Percentiles rank a stretch among this genome's conserved stretches.
Evolutionary conservation across 2,888 invertebrate genomes (phyloP).

Genomic region (Entomobrya proxima): DNA sequence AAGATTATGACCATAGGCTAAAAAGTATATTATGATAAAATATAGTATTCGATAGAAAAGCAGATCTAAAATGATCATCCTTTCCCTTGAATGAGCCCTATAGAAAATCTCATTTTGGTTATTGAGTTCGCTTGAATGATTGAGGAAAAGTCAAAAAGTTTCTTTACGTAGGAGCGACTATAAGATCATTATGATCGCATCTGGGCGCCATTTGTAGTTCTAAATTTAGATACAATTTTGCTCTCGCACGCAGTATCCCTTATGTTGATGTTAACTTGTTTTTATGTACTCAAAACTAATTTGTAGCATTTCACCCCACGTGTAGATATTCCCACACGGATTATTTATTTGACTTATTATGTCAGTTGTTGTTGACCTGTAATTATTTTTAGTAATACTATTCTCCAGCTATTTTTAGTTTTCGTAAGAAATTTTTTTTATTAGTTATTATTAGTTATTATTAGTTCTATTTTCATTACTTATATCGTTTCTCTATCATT

Average conservation of each 20-base stretch:
- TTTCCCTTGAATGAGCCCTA: background rate
- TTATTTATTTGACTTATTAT: background rate
- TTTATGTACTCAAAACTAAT: background rate
- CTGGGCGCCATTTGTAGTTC: background rate
- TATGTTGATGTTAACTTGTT: too few species aligned
- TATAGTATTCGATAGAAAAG: too few species aligned
- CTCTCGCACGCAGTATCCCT: too few species aligned
- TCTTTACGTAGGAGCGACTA: background rate
- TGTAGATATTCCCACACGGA: background rate
- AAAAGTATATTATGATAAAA: background rate
- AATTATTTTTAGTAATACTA: background rate
- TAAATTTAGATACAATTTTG: too few species aligned
- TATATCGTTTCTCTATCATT: slow-evolving; percentile 1
- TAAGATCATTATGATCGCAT: background rate
- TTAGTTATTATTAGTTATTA: background rate
- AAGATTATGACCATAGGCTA: background rate
- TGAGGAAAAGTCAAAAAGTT: background rate
- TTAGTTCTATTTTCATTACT: background rate
- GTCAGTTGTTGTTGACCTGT: background rate
- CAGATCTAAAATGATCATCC: background rate
- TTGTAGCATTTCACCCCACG: too few species aligned
- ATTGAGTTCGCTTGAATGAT: background rate
- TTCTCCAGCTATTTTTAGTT: background rate
- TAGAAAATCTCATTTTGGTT: background rate
- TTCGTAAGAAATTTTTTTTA: background rate